phyloP scores from a whole-genome alignment of 2,888 invertebrate species.

The Deroplatys truncata region DNA sequence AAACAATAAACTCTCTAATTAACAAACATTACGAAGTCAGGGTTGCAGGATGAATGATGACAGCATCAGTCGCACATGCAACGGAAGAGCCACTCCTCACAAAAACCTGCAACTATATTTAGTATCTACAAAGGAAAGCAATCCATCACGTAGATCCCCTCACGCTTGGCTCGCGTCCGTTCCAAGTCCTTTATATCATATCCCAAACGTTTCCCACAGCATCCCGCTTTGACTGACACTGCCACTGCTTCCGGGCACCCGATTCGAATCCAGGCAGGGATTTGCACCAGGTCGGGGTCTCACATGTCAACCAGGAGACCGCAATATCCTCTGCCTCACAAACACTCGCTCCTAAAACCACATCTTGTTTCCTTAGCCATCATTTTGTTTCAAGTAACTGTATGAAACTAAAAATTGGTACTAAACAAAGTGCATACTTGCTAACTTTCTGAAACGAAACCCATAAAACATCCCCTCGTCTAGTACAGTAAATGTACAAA shows the following conservation, averaged over 20 bases:
- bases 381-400: too few relatives aligned
- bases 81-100: not conserved
- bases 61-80: not conserved
- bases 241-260: not conserved
- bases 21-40: not conserved
- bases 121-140: not conserved
- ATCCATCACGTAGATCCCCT: not conserved
- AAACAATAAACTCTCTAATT: not conserved
- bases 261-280: not conserved
- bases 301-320: too few relatives aligned
- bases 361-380: too few relatives aligned
- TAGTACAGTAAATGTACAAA: too few relatives aligned
- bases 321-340: too few relatives aligned
- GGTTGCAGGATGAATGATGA: not conserved
- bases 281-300: too few relatives aligned
- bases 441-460: too few relatives aligned
- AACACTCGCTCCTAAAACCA: too few relatives aligned
- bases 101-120: not conserved
- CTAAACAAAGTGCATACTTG: too few relatives aligned
- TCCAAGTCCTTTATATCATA: not conserved
- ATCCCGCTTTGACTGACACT: not conserved
- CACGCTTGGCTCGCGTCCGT: not conserved
- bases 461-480: too few relatives aligned
- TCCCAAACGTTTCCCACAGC: not conserved
- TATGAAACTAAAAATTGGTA: too few relatives aligned